phyloP scores from a whole-genome alignment of 2,797 vertebrate species.

The Hypotaenidia okinawae region DNA sequence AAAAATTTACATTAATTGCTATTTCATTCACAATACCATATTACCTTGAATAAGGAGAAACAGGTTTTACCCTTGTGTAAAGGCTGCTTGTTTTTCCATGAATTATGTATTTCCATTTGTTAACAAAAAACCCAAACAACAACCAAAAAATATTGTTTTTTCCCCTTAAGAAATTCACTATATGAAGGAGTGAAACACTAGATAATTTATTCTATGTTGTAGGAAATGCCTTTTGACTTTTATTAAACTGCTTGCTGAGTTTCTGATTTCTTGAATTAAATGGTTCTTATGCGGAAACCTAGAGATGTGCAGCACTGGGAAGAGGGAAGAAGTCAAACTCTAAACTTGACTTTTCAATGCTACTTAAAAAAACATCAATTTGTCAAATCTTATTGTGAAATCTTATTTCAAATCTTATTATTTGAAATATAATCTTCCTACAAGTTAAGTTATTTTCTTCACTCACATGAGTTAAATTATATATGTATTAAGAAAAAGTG shows the following conservation, averaged over 20 bases:
- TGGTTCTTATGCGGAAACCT: background rate
- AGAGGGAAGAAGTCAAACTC: background rate
- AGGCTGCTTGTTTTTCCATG: background rate
- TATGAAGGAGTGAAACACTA: conserved; percentile 7
- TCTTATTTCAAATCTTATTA: no score
- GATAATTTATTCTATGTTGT: background rate
- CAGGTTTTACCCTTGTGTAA: background rate
- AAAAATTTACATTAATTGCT: conserved; percentile 8
- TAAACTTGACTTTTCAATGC: background rate
- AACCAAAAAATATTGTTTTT: background rate
- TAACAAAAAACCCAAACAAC: background rate
- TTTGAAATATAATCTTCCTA: background rate
- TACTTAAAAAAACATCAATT: background rate
- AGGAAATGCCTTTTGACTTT: conserved; percentile 37
- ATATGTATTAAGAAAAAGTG: background rate
- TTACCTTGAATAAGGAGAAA: background rate
- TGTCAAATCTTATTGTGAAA: background rate
- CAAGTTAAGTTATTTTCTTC: background rate
- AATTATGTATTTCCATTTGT: conserved; percentile 14
- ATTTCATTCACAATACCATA: background rate
- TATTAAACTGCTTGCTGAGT: background rate
- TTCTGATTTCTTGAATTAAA: conserved; percentile 31
- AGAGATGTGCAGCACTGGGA: background rate
- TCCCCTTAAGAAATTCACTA: background rate
- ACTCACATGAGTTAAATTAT: background rate